Conservation (phyloP, 2,888 invertebrate species). For the Chaitophorus viminalis region DNA sequence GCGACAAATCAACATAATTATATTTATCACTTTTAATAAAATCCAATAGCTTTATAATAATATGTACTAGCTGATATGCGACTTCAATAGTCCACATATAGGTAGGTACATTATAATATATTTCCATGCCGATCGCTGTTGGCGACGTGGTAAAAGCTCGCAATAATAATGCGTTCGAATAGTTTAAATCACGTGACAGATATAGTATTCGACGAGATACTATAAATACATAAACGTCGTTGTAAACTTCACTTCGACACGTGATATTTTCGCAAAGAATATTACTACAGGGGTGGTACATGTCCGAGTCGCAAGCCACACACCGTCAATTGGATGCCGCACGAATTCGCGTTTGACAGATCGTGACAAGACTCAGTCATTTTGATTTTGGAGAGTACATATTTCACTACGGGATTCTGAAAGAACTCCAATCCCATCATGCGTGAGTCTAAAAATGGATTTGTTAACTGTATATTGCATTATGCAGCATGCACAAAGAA, state of each 20-base stretch:
- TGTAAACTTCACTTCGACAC: not conserved
- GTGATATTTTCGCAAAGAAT: not conserved
- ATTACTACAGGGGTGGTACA: not conserved
- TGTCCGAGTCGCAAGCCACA: not conserved
- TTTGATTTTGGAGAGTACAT: not conserved
- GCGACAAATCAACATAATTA: not conserved
- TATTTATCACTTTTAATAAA: not conserved
- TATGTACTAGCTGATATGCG: not conserved
- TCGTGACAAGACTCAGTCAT: conserved; percentile 28
- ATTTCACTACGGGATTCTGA: conserved; percentile 18
- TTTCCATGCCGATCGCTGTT: not conserved
- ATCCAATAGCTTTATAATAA: not conserved
- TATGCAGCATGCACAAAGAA: not conserved
- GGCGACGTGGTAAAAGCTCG: not conserved
- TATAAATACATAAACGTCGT: not conserved
- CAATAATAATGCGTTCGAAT: not conserved
- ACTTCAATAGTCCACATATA: not conserved
- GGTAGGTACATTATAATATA: not conserved
- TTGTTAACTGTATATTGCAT: not conserved
- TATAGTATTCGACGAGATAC: not conserved
- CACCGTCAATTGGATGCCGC: conserved; percentile 2
- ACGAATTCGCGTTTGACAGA: not conserved
- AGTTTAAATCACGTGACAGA: not conserved
- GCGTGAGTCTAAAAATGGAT: not conserved
- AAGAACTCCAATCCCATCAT: conserved; percentile 1